phyloP scores from a whole-genome alignment of 2,888 invertebrate species.

The Teleiodes luculella region DNA sequence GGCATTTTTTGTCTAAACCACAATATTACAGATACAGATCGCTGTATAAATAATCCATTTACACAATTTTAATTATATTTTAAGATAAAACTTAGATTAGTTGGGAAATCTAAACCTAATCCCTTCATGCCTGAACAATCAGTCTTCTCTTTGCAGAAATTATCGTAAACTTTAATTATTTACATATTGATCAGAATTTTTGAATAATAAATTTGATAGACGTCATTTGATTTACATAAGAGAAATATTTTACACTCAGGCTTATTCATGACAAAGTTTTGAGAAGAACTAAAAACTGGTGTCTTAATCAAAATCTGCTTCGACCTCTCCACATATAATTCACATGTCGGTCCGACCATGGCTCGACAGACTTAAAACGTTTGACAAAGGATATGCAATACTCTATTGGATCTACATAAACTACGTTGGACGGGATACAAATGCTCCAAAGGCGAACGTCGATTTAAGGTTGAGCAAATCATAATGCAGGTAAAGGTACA shows the following conservation, averaged over 20 bases:
- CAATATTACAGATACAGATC: conserved; percentile 30
- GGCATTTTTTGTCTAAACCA: conserved; percentile 32
- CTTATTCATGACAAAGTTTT: too few species aligned
- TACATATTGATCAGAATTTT: conserved; percentile 35
- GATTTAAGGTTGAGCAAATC: conserved; percentile 59
- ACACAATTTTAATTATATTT: conserved; percentile 51
- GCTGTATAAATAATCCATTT: conserved; percentile 36
- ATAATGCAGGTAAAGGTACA: conserved; percentile 33
- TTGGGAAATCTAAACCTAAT: conserved; percentile 64
- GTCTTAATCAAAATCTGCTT: not conserved
- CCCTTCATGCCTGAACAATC: conserved; percentile 72
- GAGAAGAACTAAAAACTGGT: too few species aligned
- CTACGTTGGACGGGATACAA: conserved; percentile 61
- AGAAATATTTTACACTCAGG: too few species aligned
- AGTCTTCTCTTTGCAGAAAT: conserved; percentile 77
- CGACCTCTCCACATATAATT: too few species aligned
- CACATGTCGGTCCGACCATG: too few species aligned
- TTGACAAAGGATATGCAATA: not conserved
- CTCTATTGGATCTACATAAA: conserved; percentile 23
- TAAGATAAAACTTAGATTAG: conserved; percentile 62
- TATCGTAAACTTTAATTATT: conserved; percentile 62
- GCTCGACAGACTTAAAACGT: too few species aligned
- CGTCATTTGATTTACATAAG: conserved; percentile 8
- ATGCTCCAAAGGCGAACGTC: conserved; percentile 31
- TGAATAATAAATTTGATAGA: not conserved